Evolutionary conservation across 2,888 invertebrate species (phyloP).

Genomic region (Eupeodes latifasciatus): DNA sequence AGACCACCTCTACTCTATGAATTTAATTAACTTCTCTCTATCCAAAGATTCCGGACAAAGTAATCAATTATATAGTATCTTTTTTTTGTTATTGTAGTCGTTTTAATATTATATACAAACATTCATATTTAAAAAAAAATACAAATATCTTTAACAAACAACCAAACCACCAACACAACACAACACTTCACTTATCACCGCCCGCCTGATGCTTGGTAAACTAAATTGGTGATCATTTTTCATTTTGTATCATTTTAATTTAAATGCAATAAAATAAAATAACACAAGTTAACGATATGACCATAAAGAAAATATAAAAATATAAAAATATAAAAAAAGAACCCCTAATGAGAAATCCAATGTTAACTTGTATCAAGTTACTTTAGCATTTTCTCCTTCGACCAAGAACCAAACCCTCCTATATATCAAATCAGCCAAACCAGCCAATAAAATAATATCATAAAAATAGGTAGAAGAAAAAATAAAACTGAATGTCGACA

Average conservation of each 20-base stretch:
- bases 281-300: conserved; percentile 46
- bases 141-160: conserved; percentile 1
- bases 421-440: not conserved
- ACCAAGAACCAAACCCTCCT: conserved; percentile 26
- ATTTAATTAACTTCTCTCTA: conserved; percentile 51
- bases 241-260: conserved; percentile 49
- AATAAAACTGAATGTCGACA: conserved; percentile 35
- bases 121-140: not conserved
- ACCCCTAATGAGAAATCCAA: conserved; percentile 51
- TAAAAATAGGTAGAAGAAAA: conserved; percentile 1
- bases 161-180: conserved; percentile 42
- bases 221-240: conserved; percentile 63
- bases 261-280: conserved; percentile 43
- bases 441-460: conserved; percentile 33
- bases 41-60: conserved; percentile 8
- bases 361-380: conserved; percentile 49
- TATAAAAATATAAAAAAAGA: conserved; percentile 33
- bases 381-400: not conserved
- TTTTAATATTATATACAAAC: not conserved
- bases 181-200: too few species aligned
- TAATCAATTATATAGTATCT: conserved; percentile 48
- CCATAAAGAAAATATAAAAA: conserved; percentile 49
- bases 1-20: conserved; percentile 49
- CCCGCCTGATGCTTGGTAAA: conserved; percentile 20
- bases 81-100: conserved; percentile 11